Percentiles rank a stretch among this genome's conserved stretches.
phyloP scores from a whole-genome alignment of 2,797 vertebrate species.

The Kryptolebias ocellatus region DNA sequence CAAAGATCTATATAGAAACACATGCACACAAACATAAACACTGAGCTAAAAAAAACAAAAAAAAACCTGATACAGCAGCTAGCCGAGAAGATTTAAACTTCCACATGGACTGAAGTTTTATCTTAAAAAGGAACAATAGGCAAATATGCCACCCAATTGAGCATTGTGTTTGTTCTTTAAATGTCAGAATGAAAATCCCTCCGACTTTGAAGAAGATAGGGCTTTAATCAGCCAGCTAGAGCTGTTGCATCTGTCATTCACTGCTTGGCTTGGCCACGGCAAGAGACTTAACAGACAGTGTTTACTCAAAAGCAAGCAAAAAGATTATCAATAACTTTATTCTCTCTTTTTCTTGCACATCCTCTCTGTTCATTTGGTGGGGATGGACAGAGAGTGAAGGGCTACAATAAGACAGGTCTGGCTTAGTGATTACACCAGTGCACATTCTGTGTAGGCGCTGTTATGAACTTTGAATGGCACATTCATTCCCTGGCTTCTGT shows the following conservation, averaged over 20 bases:
- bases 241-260: conserved; percentile 54
- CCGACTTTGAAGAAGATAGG: conserved; percentile 74
- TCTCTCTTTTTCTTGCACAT: conserved; percentile 25
- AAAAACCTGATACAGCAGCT: conserved; percentile 58
- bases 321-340: conserved; percentile 66
- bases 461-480: conserved; percentile 27
- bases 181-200: conserved; percentile 84
- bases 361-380: conserved; percentile 33
- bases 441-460: conserved; percentile 1
- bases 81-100: conserved; percentile 76
- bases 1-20: conserved; percentile 44
- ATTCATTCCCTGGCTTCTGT: conserved; percentile 5
- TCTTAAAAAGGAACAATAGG: conserved; percentile 79
- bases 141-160: conserved; percentile 82
- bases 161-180: conserved; percentile 83
- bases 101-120: conserved; percentile 79
- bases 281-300: conserved; percentile 71
- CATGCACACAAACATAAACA: conserved; percentile 21
- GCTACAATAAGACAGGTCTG: conserved; percentile 32
- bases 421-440: conserved; percentile 4
- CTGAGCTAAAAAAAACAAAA: conserved; percentile 57
- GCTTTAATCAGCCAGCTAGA: conserved; percentile 73
- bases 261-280: conserved; percentile 59
- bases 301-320: conserved; percentile 66
- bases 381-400: conserved; percentile 1